Evolutionary conservation across 2,888 invertebrate species (phyloP).

Genomic region (Drosophila yooni): DNA sequence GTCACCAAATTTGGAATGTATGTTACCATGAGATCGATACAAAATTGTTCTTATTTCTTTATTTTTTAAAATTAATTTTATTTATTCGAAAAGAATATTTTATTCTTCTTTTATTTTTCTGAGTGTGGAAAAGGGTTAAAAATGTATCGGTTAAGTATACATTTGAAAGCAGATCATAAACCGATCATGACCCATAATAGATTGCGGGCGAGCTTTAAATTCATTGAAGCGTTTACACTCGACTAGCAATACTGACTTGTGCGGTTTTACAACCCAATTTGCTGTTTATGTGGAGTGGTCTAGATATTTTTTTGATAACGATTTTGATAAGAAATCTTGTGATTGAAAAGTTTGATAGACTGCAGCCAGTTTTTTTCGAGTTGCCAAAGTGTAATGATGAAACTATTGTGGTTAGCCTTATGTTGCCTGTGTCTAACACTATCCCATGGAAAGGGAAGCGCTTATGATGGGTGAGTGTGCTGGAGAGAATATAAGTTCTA

Average conservation of each 20-base stretch:
- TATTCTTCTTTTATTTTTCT: background rate
- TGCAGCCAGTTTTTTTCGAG: slow-evolving; percentile 17
- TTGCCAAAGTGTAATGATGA: slow-evolving; percentile 50
- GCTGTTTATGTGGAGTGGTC: slow-evolving; percentile 30
- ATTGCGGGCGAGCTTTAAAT: background rate
- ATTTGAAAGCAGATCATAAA: background rate
- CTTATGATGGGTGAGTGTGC: slow-evolving; percentile 59
- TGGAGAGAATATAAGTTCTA: too few relatives aligned
- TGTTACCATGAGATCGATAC: too few relatives aligned
- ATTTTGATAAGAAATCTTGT: slow-evolving; percentile 30
- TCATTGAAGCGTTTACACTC: background rate
- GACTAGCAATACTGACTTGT: slow-evolving; percentile 4
- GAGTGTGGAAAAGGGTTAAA: background rate
- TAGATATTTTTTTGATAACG: slow-evolving; percentile 21
- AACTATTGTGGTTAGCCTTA: slow-evolving; percentile 19
- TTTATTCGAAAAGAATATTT: background rate
- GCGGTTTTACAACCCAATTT: slow-evolving; percentile 43
- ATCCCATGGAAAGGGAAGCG: slow-evolving; percentile 20
- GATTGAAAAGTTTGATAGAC: background rate
- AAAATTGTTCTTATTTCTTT: too few relatives aligned
- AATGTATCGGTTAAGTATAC: background rate
- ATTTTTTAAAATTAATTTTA: too few relatives aligned
- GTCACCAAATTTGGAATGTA: too few relatives aligned
- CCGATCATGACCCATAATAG: background rate
- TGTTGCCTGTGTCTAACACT: slow-evolving; percentile 14